Conservation (phyloP, 2,113 vertebrate species). For the Leucopsar rothschildi region DNA sequence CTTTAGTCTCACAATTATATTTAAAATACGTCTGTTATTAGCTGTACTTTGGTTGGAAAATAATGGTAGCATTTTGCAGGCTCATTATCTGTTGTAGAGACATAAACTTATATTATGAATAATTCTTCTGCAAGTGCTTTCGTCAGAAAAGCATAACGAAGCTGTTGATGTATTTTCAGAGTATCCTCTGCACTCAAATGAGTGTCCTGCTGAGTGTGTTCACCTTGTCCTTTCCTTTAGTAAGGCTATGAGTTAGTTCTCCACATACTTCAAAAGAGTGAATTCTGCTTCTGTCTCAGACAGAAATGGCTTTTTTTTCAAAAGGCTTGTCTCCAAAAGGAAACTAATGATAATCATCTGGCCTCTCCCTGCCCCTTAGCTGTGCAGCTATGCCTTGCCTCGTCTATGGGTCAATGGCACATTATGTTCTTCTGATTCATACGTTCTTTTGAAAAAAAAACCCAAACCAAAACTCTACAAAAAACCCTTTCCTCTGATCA, state of each 20-base stretch:
- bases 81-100: neutral
- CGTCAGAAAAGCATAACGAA: neutral
- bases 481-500: neutral
- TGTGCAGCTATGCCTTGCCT: neutral
- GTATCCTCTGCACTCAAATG: neutral
- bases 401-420: neutral
- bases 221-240: neutral
- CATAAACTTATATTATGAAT: neutral
- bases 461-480: neutral
- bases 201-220: neutral
- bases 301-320: neutral
- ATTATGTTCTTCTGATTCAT: neutral
- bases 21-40: neutral
- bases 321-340: neutral
- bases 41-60: neutral
- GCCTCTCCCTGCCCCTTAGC: neutral
- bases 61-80: neutral
- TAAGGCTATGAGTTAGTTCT: neutral
- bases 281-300: neutral
- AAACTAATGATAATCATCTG: neutral
- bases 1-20: neutral
- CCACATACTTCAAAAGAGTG: neutral
- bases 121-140: neutral
- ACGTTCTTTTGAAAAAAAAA: neutral
- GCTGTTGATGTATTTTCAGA: neutral